Percentiles rank a stretch among this genome's conserved stretches.
phyloP scores from a whole-genome alignment of 2,113 vertebrate genomes.

The Ploceus nigricollis region DNA sequence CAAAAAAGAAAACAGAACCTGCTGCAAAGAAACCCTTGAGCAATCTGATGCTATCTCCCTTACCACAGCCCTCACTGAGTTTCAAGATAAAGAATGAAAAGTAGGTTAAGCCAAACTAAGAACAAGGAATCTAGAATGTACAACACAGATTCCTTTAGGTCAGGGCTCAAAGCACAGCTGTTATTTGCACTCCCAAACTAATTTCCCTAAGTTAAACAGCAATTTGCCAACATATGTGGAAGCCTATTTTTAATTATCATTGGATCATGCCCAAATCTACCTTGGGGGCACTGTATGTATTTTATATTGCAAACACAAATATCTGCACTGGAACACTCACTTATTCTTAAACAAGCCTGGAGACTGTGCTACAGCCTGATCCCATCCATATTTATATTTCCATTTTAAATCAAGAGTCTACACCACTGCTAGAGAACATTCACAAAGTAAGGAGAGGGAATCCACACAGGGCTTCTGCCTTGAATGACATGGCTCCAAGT shows the following conservation, averaged over 20 bases:
- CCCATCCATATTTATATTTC: neutral
- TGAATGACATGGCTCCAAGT: neutral
- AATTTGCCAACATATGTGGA: neutral
- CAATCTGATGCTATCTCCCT: neutral
- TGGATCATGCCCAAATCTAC: neutral
- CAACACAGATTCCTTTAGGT: neutral
- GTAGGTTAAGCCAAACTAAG: neutral
- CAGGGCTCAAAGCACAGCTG: neutral
- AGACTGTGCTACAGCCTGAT: neutral
- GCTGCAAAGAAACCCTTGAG: neutral
- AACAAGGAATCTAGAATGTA: neutral
- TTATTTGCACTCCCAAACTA: neutral
- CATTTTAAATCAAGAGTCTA: neutral
- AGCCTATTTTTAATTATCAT: conserved; percentile 7
- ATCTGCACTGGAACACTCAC: neutral
- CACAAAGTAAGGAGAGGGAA: neutral
- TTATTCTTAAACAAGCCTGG: neutral
- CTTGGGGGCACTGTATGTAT: neutral
- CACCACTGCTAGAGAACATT: neutral
- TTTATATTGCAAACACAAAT: neutral
- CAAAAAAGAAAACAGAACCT: neutral
- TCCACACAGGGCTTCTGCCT: neutral
- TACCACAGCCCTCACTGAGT: neutral
- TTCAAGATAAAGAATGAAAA: neutral
- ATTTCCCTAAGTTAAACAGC: neutral